These are phyloP conservation scores for Cotesia vestalis DNA, from an alignment of 1,140 invertebrate species.

Conservation along the genomic window DNA sequence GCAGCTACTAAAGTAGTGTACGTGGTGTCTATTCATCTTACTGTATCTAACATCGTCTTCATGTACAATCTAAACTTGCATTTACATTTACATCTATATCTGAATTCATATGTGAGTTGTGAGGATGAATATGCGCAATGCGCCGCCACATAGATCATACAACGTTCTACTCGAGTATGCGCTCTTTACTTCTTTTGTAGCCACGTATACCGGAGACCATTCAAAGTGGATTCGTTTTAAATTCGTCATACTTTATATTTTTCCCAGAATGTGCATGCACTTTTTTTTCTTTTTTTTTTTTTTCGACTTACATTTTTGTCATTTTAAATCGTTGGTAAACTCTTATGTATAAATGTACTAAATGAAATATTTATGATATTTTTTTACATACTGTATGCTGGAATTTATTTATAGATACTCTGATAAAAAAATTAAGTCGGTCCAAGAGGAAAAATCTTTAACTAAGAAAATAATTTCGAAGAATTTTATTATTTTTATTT, in stretches of 20 bases:
- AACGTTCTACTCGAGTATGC: constrained; percentile 15
- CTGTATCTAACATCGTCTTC: background rate
- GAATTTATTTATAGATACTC: no score
- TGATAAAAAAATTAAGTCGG: no score
- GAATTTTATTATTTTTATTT: no score
- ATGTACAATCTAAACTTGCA: background rate
- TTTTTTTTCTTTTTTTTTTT: constrained; percentile 13
- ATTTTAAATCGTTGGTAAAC: background rate
- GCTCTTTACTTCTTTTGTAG: background rate
- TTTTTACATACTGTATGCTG: no score
- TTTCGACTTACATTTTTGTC: constrained; percentile 7
- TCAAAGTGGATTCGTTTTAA: constrained; percentile 54
- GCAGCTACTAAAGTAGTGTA: constrained; percentile 22
- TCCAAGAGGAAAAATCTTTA: no score
- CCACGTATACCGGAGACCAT: constrained; percentile 38
- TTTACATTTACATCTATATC: no score
- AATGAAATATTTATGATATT: no score
- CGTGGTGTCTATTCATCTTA: background rate
- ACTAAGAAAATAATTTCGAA: no score
- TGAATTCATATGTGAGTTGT: constrained; percentile 1
- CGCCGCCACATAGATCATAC: constrained; percentile 39
- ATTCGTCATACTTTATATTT: constrained; percentile 47
- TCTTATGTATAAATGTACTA: no score
- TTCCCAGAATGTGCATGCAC: background rate
- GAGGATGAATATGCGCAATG: constrained; percentile 37